These are phyloP conservation scores for Venturia canescens DNA, from an alignment of 1,140 invertebrate species.

Conservation along the genomic window DNA sequence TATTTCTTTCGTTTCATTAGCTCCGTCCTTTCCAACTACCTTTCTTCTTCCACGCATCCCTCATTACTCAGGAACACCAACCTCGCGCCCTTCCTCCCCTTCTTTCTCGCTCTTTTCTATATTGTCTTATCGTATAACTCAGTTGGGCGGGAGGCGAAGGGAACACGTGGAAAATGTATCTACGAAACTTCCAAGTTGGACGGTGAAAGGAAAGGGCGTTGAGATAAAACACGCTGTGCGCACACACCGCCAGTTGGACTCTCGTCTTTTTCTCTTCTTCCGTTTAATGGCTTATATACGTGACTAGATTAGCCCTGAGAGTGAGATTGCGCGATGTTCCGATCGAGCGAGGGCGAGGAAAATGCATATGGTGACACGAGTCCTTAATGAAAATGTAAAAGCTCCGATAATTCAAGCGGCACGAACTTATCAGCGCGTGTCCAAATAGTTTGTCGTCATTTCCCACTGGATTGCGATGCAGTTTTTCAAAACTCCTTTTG, in stretches of 20 bases:
- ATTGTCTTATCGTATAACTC: too few relatives aligned
- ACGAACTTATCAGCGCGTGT: too few relatives aligned
- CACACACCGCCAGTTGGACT: not conserved
- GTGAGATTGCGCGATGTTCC: too few relatives aligned
- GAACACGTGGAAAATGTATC: constrained; percentile 13
- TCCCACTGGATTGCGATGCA: too few relatives aligned
- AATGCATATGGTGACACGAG: too few relatives aligned
- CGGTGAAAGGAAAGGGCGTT: constrained; percentile 38
- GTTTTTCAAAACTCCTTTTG: too few relatives aligned
- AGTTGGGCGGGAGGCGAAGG: not conserved
- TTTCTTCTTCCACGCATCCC: constrained; percentile 52
- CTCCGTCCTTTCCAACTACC: constrained; percentile 57
- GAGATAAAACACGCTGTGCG: constrained; percentile 11
- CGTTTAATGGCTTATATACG: not conserved
- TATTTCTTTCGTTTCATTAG: constrained; percentile 76
- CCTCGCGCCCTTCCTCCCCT: not conserved
- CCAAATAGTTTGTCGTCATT: too few relatives aligned
- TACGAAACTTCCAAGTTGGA: constrained; percentile 50
- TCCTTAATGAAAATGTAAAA: too few relatives aligned
- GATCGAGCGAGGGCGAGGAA: too few relatives aligned
- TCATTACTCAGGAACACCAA: constrained; percentile 40
- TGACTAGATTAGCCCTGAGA: too few relatives aligned
- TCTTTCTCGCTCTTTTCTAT: not conserved
- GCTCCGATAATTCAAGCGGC: too few relatives aligned
- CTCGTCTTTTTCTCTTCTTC: not conserved